phyloP scores from a whole-genome alignment of 2,888 invertebrate genomes.

The Nephrotoma guestfalica region DNA sequence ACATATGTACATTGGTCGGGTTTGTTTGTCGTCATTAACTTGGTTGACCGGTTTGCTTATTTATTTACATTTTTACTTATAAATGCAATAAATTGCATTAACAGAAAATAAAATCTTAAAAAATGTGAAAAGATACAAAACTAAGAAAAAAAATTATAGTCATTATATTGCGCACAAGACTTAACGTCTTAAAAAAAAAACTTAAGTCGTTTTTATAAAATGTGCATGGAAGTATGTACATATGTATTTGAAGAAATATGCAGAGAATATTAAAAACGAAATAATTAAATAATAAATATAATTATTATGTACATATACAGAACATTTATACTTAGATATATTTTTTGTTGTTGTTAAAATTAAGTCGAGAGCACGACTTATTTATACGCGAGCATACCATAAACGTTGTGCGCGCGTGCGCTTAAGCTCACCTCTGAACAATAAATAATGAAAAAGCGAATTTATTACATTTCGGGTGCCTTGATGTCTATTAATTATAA shows the following conservation, averaged over 20 bases:
- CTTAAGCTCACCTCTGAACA: neutral
- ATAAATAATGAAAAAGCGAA: neutral
- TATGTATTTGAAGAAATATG: neutral
- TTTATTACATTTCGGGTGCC: neutral
- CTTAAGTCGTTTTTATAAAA: neutral
- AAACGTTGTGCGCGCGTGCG: neutral
- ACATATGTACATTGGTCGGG: neutral
- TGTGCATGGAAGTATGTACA: neutral
- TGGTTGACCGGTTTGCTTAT: neutral
- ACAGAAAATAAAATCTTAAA: neutral
- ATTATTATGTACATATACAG: neutral
- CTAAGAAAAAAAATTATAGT: neutral
- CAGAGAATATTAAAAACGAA: neutral
- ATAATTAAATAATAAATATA: neutral
- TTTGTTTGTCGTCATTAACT: neutral
- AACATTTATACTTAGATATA: neutral
- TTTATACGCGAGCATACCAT: neutral
- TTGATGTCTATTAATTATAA: neutral
- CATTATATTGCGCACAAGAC: neutral
- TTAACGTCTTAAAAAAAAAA: neutral
- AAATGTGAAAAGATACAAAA: neutral
- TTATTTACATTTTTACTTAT: neutral
- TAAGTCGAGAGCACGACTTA: neutral
- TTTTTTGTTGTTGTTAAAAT: neutral
- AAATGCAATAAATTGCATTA: neutral